Percentiles rank a stretch among this genome's conserved stretches.
Evolutionary conservation across 2,797 vertebrate species (phyloP).

Genomic region (Fistularia tabacaria): DNA sequence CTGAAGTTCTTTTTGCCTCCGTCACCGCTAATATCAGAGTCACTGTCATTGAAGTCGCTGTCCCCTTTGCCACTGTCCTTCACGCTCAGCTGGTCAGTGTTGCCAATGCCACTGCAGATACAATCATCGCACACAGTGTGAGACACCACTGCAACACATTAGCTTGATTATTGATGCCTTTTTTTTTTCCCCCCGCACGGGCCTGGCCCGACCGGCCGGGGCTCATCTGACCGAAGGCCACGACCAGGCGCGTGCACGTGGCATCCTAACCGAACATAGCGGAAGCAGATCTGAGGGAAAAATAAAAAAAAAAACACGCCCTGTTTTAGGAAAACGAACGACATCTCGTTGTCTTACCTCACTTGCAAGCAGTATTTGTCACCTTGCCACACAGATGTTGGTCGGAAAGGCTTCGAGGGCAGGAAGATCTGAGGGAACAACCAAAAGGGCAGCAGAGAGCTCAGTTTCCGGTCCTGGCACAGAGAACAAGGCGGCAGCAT

Average conservation of each 20-base stretch:
- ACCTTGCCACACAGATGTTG: constrained; percentile 63
- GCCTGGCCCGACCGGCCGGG: constrained; percentile 30
- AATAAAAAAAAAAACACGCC: constrained; percentile 32
- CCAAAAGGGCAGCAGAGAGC: constrained; percentile 53
- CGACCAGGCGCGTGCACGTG: constrained; percentile 24
- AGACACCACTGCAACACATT: constrained; percentile 50
- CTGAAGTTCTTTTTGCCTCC: constrained; percentile 65
- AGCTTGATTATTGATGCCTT: constrained; percentile 69
- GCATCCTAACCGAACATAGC: constrained; percentile 32
- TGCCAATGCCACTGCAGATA: constrained; percentile 67
- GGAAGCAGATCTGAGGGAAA: constrained; percentile 15
- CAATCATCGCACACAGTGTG: constrained; percentile 39
- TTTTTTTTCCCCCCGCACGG: constrained; percentile 20
- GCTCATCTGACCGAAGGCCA: constrained; percentile 41
- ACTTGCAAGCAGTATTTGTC: constrained; percentile 74
- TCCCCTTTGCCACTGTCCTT: constrained; percentile 84
- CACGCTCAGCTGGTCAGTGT: constrained; percentile 75
- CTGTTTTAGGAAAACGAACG: constrained; percentile 25
- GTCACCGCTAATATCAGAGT: constrained; percentile 72
- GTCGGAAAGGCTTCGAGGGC: constrained; percentile 70
- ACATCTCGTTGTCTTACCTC: constrained; percentile 67
- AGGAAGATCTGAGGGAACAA: constrained; percentile 72
- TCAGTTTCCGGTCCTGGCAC: constrained; percentile 64
- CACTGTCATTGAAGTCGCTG: constrained; percentile 80
- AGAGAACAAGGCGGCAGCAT: constrained; percentile 51